phyloP scores from a whole-genome alignment of 2,888 invertebrate genomes.

The Lepidonotus clava region DNA sequence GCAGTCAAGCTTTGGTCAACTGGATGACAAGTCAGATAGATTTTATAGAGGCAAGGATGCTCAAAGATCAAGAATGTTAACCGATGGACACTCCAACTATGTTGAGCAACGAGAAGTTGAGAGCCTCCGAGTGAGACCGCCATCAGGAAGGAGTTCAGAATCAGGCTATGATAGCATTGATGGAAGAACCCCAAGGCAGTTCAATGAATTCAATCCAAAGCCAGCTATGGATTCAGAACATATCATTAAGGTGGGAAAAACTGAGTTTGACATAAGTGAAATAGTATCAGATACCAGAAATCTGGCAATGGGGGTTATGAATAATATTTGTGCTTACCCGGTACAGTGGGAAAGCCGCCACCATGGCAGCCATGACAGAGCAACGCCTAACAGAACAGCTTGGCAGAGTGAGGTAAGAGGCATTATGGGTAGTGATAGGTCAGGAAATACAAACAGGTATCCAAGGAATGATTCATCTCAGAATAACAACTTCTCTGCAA shows the following conservation, averaged over 20 bases:
- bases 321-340: not conserved
- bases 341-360: conserved; percentile 38
- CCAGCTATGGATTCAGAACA: not conserved
- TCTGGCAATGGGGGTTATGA: not conserved
- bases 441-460: not conserved
- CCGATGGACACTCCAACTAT: not conserved
- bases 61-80: not conserved
- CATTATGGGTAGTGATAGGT: conserved; percentile 16
- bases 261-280: not conserved
- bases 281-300: conserved; percentile 21
- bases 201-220: too few relatives aligned
- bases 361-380: not conserved
- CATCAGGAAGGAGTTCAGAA: conserved; percentile 53
- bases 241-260: not conserved
- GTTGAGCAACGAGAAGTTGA: conserved; percentile 25
- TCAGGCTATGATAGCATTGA: conserved; percentile 55
- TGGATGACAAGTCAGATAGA: not conserved
- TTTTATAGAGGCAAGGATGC: not conserved
- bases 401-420: conserved; percentile 52
- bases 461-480: not conserved
- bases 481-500: not conserved
- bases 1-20: conserved; percentile 67
- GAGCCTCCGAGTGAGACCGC: conserved; percentile 19
- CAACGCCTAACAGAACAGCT: not conserved
- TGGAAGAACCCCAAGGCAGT: not conserved